Evolutionary conservation across 64 coral and sea anemone species (phyloP), one percentile per base, ranked within the genome.

Genomic region (Dendronephthya gigantea): DNA sequence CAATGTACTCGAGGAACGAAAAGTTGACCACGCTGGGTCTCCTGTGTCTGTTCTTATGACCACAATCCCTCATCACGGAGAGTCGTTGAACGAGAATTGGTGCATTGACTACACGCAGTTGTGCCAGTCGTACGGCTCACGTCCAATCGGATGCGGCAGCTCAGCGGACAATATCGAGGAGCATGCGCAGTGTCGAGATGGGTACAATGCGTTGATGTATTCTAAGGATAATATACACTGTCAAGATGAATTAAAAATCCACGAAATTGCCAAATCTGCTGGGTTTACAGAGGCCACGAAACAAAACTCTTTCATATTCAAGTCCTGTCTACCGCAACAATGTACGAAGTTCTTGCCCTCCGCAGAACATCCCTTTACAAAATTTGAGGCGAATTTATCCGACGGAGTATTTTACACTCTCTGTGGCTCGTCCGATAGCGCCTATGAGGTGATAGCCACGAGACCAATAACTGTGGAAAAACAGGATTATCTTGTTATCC

Each of bases 281-380:
- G 88, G 88, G 7, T 90, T 90, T 84, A 11, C 30, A 36, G 25
- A 90, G 10, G 88, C 88, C 47, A 90, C 50, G 32, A 34, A 49
- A 30, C 83, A 50, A 30, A 90, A 90, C 76, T 84, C 88, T 23
- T 90, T 90, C 55, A 75, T 82, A 22, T 84, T 84, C n/a, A 22
- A 84, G 17, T 83, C 50, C 39, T 90, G 88, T 39, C 38, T 83
- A 22, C 50, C 45, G 15, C 56, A 52, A 35, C 29, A 43, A 9
- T 90, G 88, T 28, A 15, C 48, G 0, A 90, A 69, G 31, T 43
- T 83, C 37, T 47, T 90, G 37, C 88, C 17, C 81, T 82, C 23
- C 55, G 88, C 31, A 82, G 83, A 14, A 31, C 68, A 17, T 27
- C 81, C 14, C 41, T 83, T 5, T 66, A 69, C 37, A 84, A 38